Conservation (phyloP, 2,888 invertebrate genomes). For the Papilio gigon region DNA sequence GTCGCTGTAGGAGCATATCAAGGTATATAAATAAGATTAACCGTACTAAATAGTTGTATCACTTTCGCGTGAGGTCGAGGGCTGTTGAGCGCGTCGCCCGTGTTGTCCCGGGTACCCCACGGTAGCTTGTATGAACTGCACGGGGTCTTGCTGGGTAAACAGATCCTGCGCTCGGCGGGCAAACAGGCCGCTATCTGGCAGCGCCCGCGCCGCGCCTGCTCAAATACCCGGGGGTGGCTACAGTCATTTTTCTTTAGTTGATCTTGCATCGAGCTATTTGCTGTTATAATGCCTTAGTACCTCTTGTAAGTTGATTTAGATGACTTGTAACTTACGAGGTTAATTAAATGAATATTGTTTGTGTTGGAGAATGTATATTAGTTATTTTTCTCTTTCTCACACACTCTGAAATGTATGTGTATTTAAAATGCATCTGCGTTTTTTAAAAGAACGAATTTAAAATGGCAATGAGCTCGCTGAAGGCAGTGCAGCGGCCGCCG, state of each 20-base stretch:
- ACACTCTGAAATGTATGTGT: no score
- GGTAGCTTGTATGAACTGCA: conserved; percentile 36
- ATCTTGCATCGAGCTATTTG: conserved; percentile 62
- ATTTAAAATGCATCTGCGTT: conserved; percentile 1
- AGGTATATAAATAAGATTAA: no score
- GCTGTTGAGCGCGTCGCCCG: background rate
- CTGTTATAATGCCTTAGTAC: conserved; percentile 58
- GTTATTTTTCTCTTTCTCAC: no score
- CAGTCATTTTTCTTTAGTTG: conserved; percentile 66
- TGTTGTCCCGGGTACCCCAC: conserved; percentile 7
- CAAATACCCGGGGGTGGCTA: conserved; percentile 72
- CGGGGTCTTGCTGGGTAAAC: conserved; percentile 43
- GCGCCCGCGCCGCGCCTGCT: conserved; percentile 65
- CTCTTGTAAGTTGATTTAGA: conserved; percentile 25
- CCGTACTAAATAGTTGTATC: background rate
- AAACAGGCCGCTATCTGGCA: conserved; percentile 69
- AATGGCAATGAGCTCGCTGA: conserved; percentile 52
- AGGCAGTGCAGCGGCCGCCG: conserved; percentile 55
- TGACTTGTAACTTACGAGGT: no score
- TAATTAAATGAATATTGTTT: no score
- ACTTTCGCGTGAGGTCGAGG: background rate
- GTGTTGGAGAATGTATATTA: no score
- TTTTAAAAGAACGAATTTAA: conserved; percentile 48
- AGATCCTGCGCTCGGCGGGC: conserved; percentile 47
- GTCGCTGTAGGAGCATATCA: no score